These are phyloP conservation scores for Papilio polyxenes DNA, from an alignment of 1,140 invertebrate species.

Conservation along the genomic window DNA sequence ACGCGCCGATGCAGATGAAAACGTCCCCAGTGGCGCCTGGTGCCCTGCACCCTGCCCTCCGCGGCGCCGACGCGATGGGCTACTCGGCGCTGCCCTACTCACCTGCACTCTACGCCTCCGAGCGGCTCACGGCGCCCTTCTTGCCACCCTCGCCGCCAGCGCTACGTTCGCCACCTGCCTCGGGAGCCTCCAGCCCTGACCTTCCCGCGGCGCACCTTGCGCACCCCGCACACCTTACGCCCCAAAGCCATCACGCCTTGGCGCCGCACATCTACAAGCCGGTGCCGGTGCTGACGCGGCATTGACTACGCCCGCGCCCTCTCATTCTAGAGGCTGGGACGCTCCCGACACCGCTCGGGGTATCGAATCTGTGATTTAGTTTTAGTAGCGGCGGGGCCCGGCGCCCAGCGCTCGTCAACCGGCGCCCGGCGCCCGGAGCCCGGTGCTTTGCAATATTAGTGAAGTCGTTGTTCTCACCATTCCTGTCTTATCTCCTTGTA, in stretches of 20 bases:
- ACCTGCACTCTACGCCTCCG: constrained; percentile 59
- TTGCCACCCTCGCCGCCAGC: constrained; percentile 61
- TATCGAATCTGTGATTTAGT: constrained; percentile 61
- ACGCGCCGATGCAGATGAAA: constrained; percentile 73
- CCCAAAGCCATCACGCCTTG: constrained; percentile 51
- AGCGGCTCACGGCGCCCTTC: constrained; percentile 63
- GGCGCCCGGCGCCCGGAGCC: constrained; percentile 44
- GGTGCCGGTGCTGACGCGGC: constrained; percentile 68
- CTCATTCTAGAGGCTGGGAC: constrained; percentile 54
- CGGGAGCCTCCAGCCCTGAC: constrained; percentile 68
- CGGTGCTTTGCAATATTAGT: constrained; percentile 56
- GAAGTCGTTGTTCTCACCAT: constrained; percentile 56
- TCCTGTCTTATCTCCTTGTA: constrained; percentile 62
- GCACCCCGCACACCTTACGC: constrained; percentile 65
- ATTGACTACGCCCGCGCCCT: constrained; percentile 52
- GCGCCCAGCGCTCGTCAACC: not conserved
- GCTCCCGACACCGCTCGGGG: constrained; percentile 40
- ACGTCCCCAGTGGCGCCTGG: constrained; percentile 63
- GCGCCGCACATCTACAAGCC: constrained; percentile 75
- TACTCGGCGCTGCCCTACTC: constrained; percentile 63
- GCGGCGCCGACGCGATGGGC: constrained; percentile 61
- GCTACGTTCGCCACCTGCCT: constrained; percentile 64
- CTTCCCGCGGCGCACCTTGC: constrained; percentile 69
- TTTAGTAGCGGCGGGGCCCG: constrained; percentile 38
- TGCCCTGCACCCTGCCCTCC: constrained; percentile 69